These are phyloP conservation scores for Eriocheir sinensis DNA, from an alignment of 1,140 invertebrate species.

Conservation along the genomic window DNA sequence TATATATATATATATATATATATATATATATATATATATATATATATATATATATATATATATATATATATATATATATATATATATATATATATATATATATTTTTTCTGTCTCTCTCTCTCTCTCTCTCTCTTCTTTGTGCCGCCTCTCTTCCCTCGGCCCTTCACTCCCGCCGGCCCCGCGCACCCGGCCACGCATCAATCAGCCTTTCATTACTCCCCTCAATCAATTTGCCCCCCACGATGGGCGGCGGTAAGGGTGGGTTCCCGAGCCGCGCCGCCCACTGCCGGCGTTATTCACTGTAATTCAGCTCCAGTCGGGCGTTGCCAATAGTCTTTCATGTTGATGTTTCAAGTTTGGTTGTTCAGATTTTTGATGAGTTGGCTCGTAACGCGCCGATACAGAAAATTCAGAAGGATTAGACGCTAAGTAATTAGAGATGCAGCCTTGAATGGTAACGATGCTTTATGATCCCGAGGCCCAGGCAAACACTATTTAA, in stretches of 20 bases:
- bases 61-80: not conserved
- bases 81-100: not conserved
- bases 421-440: not conserved
- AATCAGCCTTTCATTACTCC: slow-evolving; percentile 48
- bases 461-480: not conserved
- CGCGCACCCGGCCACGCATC: slow-evolving; percentile 40
- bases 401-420: not conserved
- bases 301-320: slow-evolving; percentile 34
- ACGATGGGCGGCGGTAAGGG: slow-evolving; percentile 38
- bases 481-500: not conserved
- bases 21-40: not conserved
- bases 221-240: slow-evolving; percentile 50
- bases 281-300: not conserved
- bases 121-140: slow-evolving; percentile 11
- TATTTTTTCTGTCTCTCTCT: not conserved
- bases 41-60: not conserved
- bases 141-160: not conserved
- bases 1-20: too few species aligned
- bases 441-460: not conserved
- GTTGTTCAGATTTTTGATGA: slow-evolving; percentile 16
- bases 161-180: not conserved
- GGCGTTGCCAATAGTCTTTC: slow-evolving; percentile 20
- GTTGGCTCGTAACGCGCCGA: not conserved
- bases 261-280: not conserved
- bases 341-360: slow-evolving; percentile 32